phyloP scores from a whole-genome alignment of 1,140 invertebrate species.

The Saccostrea echinata region DNA sequence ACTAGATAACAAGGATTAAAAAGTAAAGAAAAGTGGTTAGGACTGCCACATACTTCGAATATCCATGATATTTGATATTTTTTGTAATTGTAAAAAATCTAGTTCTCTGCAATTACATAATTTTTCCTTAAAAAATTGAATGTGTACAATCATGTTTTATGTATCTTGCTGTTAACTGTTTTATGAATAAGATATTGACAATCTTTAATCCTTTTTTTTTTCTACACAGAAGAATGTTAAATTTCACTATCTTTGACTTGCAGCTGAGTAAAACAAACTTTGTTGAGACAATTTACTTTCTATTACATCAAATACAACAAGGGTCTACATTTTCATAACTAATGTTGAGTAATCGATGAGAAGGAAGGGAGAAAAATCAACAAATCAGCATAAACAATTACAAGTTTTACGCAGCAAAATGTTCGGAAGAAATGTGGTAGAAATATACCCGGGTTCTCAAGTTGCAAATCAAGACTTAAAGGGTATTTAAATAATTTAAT shows the following conservation, averaged over 20 bases:
- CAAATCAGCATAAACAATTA: background rate
- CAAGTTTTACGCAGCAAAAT: background rate
- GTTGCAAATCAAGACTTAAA: background rate
- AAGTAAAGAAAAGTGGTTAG: too few relatives aligned
- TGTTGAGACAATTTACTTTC: background rate
- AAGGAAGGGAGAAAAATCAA: background rate
- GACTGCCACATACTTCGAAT: too few relatives aligned
- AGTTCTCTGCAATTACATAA: too few relatives aligned
- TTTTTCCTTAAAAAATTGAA: too few relatives aligned
- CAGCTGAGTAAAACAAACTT: background rate
- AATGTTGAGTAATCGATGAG: background rate
- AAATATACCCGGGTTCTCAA: constrained; percentile 6
- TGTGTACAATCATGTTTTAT: too few relatives aligned
- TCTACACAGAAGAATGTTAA: background rate
- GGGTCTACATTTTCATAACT: background rate
- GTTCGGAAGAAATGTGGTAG: background rate
- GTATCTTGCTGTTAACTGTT: background rate
- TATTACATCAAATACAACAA: background rate
- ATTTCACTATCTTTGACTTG: background rate
- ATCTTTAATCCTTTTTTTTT: background rate
- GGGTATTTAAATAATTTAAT: constrained; percentile 38
- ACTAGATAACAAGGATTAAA: too few relatives aligned
- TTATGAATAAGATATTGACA: constrained; percentile 1
- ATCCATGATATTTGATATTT: too few relatives aligned
- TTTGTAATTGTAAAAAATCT: too few relatives aligned